Conservation (phyloP, 2,113 vertebrate species). For the Takifugu flavidus region DNA sequence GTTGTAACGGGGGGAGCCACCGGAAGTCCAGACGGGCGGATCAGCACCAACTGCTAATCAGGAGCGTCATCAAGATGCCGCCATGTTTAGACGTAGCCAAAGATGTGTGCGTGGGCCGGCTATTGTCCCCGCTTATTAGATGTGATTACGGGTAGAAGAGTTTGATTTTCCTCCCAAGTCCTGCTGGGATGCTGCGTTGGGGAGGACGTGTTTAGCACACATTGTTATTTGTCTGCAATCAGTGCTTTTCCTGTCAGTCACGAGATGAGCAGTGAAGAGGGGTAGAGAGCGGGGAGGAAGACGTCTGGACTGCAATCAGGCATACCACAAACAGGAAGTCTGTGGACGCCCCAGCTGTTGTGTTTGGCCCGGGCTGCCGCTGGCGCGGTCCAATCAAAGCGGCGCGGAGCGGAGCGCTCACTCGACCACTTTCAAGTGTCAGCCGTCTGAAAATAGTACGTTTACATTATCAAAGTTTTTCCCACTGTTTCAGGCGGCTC, state of each 20-base stretch:
- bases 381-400: conserved; percentile 53
- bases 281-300: conserved; percentile 47
- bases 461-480: conserved; percentile 60
- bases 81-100: conserved; percentile 58
- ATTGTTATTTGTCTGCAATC: conserved; percentile 67
- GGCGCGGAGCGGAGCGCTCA: conserved; percentile 52
- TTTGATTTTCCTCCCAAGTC: conserved; percentile 29
- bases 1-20: conserved; percentile 29
- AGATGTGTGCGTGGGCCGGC: conserved; percentile 44
- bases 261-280: conserved; percentile 35
- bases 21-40: conserved; percentile 42
- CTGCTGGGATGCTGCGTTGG: conserved; percentile 41
- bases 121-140: conserved; percentile 53
- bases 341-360: conserved; percentile 63
- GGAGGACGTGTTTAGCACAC: conserved; percentile 47
- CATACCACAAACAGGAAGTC: conserved; percentile 65
- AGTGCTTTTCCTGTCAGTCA: conserved; percentile 61
- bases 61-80: conserved; percentile 47
- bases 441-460: conserved; percentile 52
- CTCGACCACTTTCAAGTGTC: conserved; percentile 49
- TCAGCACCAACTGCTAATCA: conserved; percentile 48
- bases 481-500: conserved; percentile 42
- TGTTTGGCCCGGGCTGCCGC: conserved; percentile 42
- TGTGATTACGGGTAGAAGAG: conserved; percentile 54
- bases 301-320: conserved; percentile 69